Conservation (phyloP, 1,140 invertebrate species). For the Arion vulgaris region DNA sequence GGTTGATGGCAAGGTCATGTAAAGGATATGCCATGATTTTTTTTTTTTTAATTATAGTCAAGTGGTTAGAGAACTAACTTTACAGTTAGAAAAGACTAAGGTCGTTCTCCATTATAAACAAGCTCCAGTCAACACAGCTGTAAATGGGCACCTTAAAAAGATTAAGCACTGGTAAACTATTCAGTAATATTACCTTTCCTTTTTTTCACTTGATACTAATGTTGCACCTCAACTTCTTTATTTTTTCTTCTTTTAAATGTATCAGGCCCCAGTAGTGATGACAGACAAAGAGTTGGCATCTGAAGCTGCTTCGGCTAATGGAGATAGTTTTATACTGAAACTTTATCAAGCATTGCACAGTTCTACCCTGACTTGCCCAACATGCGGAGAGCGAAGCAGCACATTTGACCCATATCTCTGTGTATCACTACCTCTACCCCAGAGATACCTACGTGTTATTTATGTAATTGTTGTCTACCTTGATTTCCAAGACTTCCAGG, state of each 20-base stretch:
- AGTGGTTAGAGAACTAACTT: too few relatives aligned
- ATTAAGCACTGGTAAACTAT: too few relatives aligned
- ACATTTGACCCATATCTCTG: constrained; percentile 98
- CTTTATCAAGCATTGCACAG: constrained; percentile 85
- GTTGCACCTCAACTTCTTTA: background rate
- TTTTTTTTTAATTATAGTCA: too few relatives aligned
- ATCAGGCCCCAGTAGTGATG: background rate
- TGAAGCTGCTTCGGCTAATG: constrained; percentile 92
- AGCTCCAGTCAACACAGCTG: too few relatives aligned
- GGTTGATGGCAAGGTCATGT: too few relatives aligned
- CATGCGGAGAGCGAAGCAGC: constrained; percentile 92
- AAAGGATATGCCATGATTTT: too few relatives aligned
- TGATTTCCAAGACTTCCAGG: constrained; percentile 85
- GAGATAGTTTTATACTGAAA: constrained; percentile 95
- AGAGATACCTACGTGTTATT: constrained; percentile 75
- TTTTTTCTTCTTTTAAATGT: background rate
- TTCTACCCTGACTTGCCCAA: constrained; percentile 93
- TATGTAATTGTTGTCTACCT: constrained; percentile 90
- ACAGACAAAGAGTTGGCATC: constrained; percentile 74
- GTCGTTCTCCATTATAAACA: too few relatives aligned
- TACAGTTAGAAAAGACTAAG: too few relatives aligned
- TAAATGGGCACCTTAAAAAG: too few relatives aligned
- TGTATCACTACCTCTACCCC: constrained; percentile 94
- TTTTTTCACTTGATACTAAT: too few relatives aligned
- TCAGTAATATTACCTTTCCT: too few relatives aligned